phyloP scores from a whole-genome alignment of 1,140 invertebrate genomes.

The Centruroides vittatus region DNA sequence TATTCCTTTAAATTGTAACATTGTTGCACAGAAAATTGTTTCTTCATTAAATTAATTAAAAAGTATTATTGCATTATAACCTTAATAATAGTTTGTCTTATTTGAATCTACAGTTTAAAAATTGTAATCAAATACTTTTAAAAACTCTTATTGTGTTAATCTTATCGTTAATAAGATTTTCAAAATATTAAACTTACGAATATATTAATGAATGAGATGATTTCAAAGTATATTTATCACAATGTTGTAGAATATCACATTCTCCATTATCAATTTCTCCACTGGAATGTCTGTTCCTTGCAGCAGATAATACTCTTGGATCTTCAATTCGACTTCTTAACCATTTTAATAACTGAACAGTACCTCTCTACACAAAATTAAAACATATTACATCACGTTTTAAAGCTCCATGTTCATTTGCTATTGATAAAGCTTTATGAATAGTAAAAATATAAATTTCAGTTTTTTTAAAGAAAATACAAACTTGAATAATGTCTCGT shows the following conservation, averaged over 20 bases:
- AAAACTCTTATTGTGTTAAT: too few relatives aligned
- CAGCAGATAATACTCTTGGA: not conserved
- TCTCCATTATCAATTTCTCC: not conserved
- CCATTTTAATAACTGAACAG: constrained; percentile 59
- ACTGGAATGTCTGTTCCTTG: not conserved
- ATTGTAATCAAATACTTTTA: too few relatives aligned
- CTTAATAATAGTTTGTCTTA: too few relatives aligned
- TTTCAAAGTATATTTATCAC: constrained; percentile 44
- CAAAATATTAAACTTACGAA: constrained; percentile 8
- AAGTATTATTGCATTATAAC: too few relatives aligned
- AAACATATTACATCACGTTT: not conserved
- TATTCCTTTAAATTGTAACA: too few relatives aligned
- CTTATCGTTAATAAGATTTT: too few relatives aligned
- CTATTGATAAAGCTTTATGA: too few relatives aligned
- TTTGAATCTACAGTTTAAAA: too few relatives aligned
- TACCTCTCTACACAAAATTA: constrained; percentile 43
- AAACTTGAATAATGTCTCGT: constrained; percentile 49
- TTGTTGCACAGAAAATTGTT: too few relatives aligned
- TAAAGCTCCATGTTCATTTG: not conserved
- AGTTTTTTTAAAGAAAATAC: not conserved
- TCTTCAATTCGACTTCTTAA: constrained; percentile 43
- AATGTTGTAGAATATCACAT: not conserved
- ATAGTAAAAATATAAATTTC: too few relatives aligned
- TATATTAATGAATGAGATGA: constrained; percentile 49
- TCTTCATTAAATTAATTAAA: too few relatives aligned